Percentiles rank a stretch among this genome's conserved stretches.
These are phyloP conservation scores for Heteromurus nitidus DNA, from an alignment of 2,888 invertebrate genomes.

Conservation along the genomic window DNA sequence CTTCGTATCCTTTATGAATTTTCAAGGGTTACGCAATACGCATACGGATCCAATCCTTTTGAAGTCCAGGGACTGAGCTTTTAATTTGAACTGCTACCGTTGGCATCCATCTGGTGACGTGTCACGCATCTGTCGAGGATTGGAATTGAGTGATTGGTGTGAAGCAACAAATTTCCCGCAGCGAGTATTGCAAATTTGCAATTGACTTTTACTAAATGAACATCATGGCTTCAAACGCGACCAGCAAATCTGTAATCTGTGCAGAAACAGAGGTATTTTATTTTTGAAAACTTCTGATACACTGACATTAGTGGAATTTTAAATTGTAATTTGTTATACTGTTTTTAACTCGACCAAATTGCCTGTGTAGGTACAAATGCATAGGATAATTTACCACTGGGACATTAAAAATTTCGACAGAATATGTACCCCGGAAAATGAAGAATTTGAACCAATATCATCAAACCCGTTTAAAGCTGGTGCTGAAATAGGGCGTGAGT, in stretches of 20 bases:
- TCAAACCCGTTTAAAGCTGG: slow-evolving; percentile 66
- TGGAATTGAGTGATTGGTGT: too few relatives aligned
- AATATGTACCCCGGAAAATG: slow-evolving; percentile 66
- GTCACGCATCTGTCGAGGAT: too few relatives aligned
- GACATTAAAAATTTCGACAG: slow-evolving; percentile 67
- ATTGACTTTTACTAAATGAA: too few relatives aligned
- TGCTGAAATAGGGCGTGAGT: slow-evolving; percentile 64
- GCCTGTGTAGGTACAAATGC: slow-evolving; percentile 55
- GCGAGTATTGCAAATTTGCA: too few relatives aligned
- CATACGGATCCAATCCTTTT: too few relatives aligned
- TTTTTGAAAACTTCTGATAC: not conserved
- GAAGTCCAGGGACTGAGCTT: too few relatives aligned
- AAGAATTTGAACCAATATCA: slow-evolving; percentile 64
- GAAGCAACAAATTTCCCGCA: too few relatives aligned
- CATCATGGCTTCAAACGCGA: slow-evolving; percentile 53
- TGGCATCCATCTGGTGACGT: too few relatives aligned
- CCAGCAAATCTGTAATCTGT: slow-evolving; percentile 60
- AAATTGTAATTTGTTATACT: not conserved
- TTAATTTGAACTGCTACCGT: too few relatives aligned
- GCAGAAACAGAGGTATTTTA: slow-evolving; percentile 60
- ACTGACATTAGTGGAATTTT: too few relatives aligned
- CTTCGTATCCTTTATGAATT: too few relatives aligned
- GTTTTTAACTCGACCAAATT: not conserved
- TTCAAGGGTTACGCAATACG: too few relatives aligned
- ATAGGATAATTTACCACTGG: slow-evolving; percentile 67